These are phyloP conservation scores for Scelioninae gen. 1 DNA, from an alignment of 2,888 invertebrate genomes.

Conservation along the genomic window DNA sequence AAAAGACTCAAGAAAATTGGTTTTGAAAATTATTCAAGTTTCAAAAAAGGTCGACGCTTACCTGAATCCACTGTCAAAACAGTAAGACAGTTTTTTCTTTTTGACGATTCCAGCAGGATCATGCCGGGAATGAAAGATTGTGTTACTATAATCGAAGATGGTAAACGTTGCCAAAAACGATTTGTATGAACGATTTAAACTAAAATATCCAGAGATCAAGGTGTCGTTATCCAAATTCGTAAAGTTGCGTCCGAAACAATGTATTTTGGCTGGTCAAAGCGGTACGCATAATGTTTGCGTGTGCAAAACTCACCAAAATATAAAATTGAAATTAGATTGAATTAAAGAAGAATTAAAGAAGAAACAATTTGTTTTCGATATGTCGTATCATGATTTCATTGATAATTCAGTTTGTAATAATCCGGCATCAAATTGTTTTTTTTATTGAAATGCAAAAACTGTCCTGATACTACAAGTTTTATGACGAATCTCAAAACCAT, in stretches of 20 bases:
- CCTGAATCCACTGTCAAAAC: too few species aligned
- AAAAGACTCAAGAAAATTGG: conserved; percentile 7
- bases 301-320: too few species aligned
- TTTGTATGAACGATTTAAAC: conserved; percentile 16
- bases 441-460: conserved; percentile 37
- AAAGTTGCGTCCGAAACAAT: conserved; percentile 5
- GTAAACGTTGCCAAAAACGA: conserved; percentile 30
- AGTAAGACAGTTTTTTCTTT: too few species aligned
- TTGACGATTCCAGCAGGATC: conserved; percentile 23
- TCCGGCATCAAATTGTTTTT: conserved; percentile 22
- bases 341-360: conserved; percentile 32
- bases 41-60: too few species aligned
- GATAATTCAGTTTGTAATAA: too few species aligned
- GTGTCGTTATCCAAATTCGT: conserved; percentile 8
- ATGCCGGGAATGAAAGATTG: conserved; percentile 42
- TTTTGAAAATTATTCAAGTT: background rate
- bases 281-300: too few species aligned
- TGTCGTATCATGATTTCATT: too few species aligned
- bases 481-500: conserved; percentile 15
- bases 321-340: conserved; percentile 4
- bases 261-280: conserved; percentile 12
- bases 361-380: too few species aligned
- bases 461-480: conserved; percentile 27
- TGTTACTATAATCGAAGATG: conserved; percentile 24
- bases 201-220: conserved; percentile 5